A percentile compares a stretch with the other conserved stretches of the same genome.
These are phyloP conservation scores for Xiphophorus hellerii DNA, from an alignment of 2,113 vertebrate species.

Conservation along the genomic window DNA sequence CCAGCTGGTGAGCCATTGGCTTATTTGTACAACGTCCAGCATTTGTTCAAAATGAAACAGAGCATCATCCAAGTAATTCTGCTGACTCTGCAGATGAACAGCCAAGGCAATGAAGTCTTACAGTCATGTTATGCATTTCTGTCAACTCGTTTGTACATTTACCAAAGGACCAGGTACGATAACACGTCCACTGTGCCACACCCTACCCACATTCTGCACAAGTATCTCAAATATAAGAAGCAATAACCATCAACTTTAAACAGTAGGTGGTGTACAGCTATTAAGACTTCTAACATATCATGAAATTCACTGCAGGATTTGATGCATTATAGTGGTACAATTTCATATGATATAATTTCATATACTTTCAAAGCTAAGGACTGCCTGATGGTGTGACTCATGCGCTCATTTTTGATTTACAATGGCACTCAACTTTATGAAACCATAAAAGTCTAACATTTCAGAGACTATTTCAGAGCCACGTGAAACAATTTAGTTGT, in stretches of 20 bases:
- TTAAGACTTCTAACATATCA: conserved; percentile 58
- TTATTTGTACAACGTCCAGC: conserved; percentile 55
- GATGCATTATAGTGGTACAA: conserved; percentile 33
- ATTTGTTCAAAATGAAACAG: conserved; percentile 55
- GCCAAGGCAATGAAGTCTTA: conserved; percentile 38
- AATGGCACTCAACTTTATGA: conserved; percentile 37
- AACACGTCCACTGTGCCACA: conserved; percentile 15
- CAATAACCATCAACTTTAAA: conserved; percentile 42
- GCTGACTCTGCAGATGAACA: conserved; percentile 62
- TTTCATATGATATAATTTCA: conserved; percentile 35
- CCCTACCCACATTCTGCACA: conserved; percentile 23
- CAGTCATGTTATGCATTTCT: conserved; percentile 39
- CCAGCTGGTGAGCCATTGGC: conserved; percentile 34
- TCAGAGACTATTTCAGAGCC: not conserved
- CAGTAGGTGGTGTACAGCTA: conserved; percentile 31
- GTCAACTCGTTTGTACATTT: conserved; percentile 27
- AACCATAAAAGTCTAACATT: conserved; percentile 26
- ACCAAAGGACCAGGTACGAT: conserved; percentile 27
- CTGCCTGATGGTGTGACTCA: conserved; percentile 17
- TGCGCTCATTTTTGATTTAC: conserved; percentile 31
- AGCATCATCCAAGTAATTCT: conserved; percentile 53
- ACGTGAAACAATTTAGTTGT: conserved; percentile 38
- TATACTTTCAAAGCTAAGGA: conserved; percentile 37
- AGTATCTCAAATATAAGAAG: conserved; percentile 17
- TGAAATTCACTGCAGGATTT: conserved; percentile 61